Evolutionary conservation across 2,113 vertebrate genomes (phyloP).

Genomic region (Archocentrus centrarchus): DNA sequence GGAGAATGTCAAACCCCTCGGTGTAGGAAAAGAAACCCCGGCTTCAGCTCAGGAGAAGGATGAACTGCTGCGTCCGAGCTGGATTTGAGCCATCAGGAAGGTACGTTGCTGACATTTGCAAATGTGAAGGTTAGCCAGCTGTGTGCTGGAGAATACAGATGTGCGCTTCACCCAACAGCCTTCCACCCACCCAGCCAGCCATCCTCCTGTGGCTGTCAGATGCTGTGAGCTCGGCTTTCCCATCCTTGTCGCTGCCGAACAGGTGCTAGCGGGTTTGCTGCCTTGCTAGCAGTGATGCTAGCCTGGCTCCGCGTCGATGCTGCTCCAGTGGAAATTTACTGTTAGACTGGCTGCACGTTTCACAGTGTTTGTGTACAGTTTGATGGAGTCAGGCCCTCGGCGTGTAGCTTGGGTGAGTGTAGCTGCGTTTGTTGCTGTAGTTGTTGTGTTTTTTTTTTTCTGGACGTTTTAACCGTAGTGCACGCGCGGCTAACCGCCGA

Average conservation of each 20-base stretch:
- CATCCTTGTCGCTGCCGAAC: background rate
- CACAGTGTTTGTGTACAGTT: background rate
- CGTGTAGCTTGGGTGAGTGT: background rate
- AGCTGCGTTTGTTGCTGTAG: background rate
- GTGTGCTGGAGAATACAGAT: background rate
- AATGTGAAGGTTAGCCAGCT: background rate
- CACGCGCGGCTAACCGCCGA: conserved; percentile 4
- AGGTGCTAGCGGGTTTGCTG: conserved; percentile 43
- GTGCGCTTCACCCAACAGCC: conserved; percentile 10
- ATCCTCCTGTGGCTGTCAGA: background rate
- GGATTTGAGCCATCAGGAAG: conserved; percentile 71
- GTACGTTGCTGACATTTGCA: conserved; percentile 47
- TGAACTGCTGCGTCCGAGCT: conserved; percentile 62
- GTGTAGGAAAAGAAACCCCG: conserved; percentile 9
- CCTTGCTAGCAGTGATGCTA: conserved; percentile 22
- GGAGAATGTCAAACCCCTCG: conserved; percentile 58
- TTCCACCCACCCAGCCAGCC: conserved; percentile 5
- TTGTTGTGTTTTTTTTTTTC: background rate
- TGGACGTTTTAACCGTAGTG: background rate
- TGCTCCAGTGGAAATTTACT: background rate
- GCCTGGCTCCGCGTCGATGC: background rate
- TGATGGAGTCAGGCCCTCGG: background rate
- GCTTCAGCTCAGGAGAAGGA: conserved; percentile 52
- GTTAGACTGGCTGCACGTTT: conserved; percentile 9
- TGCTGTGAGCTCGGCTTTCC: conserved; percentile 12